Evolutionary conservation across 2,888 invertebrate species (phyloP).

Genomic region (Trachelus iudaicus): DNA sequence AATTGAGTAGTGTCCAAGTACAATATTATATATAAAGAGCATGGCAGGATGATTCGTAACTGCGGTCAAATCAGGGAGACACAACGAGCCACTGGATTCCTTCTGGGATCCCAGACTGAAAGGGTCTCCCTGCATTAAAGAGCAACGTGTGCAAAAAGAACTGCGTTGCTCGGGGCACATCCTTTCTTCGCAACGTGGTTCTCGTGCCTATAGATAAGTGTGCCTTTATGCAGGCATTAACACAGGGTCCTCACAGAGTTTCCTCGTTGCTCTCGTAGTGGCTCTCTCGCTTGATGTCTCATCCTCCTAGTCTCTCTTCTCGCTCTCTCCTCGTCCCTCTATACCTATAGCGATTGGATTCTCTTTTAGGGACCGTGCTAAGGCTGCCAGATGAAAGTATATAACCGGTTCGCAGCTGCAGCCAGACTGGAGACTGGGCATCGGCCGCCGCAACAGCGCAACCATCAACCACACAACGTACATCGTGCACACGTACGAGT

Average conservation of each 20-base stretch:
- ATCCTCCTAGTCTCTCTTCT: slow-evolving; percentile 19
- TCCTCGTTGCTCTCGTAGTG: background rate
- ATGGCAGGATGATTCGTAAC: background rate
- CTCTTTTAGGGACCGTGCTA: slow-evolving; percentile 46
- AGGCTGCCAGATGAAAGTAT: slow-evolving; percentile 53
- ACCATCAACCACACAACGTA: background rate
- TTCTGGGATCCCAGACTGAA: background rate
- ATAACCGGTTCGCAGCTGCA: slow-evolving; percentile 65
- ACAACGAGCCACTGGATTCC: background rate
- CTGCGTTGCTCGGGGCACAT: background rate
- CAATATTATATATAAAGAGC: background rate
- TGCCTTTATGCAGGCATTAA: slow-evolving; percentile 47
- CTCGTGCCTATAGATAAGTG: slow-evolving; percentile 35
- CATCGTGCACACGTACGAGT: background rate
- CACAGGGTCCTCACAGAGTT: slow-evolving; percentile 11
- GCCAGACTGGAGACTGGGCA: slow-evolving; percentile 33
- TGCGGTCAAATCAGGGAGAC: background rate
- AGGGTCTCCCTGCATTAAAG: background rate
- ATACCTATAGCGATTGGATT: slow-evolving; percentile 24
- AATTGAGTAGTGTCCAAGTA: background rate
- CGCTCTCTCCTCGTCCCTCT: slow-evolving; percentile 10
- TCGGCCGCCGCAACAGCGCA: slow-evolving; percentile 28
- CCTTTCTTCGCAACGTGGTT: background rate
- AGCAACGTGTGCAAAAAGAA: background rate
- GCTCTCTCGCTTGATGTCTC: slow-evolving; percentile 19